phyloP scores from a whole-genome alignment of 2,797 vertebrate species.

The Chelon labrosus region DNA sequence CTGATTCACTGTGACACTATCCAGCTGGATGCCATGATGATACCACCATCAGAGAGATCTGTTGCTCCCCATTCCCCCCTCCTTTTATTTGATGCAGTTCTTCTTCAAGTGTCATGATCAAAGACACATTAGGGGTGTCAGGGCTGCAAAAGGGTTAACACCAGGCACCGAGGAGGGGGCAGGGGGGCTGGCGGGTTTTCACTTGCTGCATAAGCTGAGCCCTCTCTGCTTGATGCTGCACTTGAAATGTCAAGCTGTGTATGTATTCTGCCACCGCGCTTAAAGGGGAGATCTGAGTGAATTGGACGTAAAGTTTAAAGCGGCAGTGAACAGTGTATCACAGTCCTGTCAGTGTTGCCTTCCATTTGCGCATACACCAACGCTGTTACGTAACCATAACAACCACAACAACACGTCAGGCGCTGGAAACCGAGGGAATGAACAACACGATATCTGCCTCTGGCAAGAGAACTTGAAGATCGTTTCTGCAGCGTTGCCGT shows the following conservation, averaged over 20 bases:
- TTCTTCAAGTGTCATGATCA: constrained; percentile 69
- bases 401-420: constrained; percentile 64
- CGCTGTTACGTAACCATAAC: constrained; percentile 69
- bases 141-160: constrained; percentile 59
- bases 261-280: constrained; percentile 11
- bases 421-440: constrained; percentile 27
- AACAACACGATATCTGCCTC: constrained; percentile 28
- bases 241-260: constrained; percentile 31
- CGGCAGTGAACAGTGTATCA: constrained; percentile 9
- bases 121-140: constrained; percentile 59
- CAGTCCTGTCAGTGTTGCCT: constrained; percentile 32
- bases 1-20: constrained; percentile 57
- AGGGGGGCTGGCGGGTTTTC: constrained; percentile 15
- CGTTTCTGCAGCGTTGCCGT: constrained; percentile 24
- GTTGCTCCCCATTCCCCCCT: constrained; percentile 22
- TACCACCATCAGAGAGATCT: constrained; percentile 39
- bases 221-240: constrained; percentile 30
- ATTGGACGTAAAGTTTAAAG: constrained; percentile 2
- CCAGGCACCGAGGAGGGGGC: constrained; percentile 24
- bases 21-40: constrained; percentile 48
- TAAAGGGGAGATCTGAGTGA: background rate
- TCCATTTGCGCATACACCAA: constrained; percentile 40
- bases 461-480: constrained; percentile 47
- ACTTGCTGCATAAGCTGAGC: constrained; percentile 54
- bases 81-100: constrained; percentile 42